Conservation (phyloP, 2,888 invertebrate species). For the Lypha dubia region DNA sequence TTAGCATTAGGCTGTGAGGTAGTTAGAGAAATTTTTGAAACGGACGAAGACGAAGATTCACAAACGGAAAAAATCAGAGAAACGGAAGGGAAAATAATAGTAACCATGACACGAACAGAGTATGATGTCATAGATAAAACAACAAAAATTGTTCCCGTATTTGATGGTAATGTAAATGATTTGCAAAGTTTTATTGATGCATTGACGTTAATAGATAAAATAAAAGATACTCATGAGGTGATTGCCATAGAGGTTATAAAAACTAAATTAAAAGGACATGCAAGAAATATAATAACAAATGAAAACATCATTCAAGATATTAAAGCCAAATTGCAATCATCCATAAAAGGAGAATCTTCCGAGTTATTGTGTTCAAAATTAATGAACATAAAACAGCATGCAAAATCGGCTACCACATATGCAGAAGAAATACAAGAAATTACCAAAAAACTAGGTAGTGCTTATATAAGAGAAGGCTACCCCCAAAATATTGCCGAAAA, state of each 20-base stretch:
- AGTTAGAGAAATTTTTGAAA: neutral
- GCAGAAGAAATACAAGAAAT: neutral
- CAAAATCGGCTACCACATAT: neutral
- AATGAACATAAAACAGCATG: neutral
- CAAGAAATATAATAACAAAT: neutral
- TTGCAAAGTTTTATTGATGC: neutral
- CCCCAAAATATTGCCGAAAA: no score
- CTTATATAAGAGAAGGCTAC: no score
- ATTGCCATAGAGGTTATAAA: neutral
- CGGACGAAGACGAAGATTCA: no score
- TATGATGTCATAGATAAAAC: neutral
- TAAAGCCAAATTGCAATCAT: neutral
- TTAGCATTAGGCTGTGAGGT: neutral
- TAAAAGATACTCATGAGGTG: neutral
- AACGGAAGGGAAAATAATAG: no score
- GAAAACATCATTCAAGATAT: neutral
- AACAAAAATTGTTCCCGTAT: neutral
- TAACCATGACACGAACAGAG: conserved; percentile 6
- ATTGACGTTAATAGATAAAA: neutral
- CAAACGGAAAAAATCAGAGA: neutral
- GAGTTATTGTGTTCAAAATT: neutral
- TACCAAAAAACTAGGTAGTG: neutral
- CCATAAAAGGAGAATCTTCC: neutral
- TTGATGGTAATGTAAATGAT: conserved; percentile 2
- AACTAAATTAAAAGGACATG: neutral